Percentiles rank a stretch among this genome's conserved stretches.
Evolutionary conservation across 2,888 invertebrate genomes (phyloP).

Genomic region (Hydropsyche betteni): DNA sequence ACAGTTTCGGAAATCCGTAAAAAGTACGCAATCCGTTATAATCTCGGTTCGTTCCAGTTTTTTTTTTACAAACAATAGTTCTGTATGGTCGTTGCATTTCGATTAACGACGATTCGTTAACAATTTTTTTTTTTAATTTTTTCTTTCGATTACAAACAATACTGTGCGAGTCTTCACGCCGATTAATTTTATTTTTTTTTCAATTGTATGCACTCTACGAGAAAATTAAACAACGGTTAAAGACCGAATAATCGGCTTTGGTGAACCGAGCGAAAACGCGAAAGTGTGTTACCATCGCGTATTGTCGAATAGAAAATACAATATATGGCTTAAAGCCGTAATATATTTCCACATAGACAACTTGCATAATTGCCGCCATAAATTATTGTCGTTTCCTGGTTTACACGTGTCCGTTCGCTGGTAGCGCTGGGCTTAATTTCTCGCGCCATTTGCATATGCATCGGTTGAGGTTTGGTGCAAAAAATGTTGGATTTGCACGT

Average conservation of each 20-base stretch:
- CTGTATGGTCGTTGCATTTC: conserved; percentile 11
- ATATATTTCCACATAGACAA: too few species aligned
- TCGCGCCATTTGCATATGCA: background rate
- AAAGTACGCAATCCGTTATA: conserved; percentile 29
- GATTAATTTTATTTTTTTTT: conserved; percentile 9
- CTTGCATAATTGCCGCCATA: conserved; percentile 5
- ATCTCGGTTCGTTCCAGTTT: conserved; percentile 29
- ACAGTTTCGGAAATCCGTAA: background rate
- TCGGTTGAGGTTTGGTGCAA: too few species aligned
- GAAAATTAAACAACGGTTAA: background rate
- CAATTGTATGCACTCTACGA: background rate
- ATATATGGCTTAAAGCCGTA: too few species aligned
- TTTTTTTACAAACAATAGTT: conserved; percentile 18
- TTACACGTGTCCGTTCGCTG: background rate
- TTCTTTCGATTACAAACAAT: background rate
- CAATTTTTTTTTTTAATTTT: background rate
- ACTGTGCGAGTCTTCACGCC: background rate
- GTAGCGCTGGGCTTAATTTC: background rate
- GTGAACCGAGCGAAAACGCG: conserved; percentile 1
- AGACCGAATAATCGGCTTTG: conserved; percentile 13
- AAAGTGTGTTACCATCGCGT: background rate
- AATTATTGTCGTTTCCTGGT: background rate
- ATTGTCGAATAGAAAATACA: too few species aligned
- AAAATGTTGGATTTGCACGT: conserved; percentile 20
- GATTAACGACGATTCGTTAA: conserved; percentile 19